These are phyloP conservation scores for Eristalis arbustorum DNA, from an alignment of 2,888 invertebrate species.

Conservation along the genomic window DNA sequence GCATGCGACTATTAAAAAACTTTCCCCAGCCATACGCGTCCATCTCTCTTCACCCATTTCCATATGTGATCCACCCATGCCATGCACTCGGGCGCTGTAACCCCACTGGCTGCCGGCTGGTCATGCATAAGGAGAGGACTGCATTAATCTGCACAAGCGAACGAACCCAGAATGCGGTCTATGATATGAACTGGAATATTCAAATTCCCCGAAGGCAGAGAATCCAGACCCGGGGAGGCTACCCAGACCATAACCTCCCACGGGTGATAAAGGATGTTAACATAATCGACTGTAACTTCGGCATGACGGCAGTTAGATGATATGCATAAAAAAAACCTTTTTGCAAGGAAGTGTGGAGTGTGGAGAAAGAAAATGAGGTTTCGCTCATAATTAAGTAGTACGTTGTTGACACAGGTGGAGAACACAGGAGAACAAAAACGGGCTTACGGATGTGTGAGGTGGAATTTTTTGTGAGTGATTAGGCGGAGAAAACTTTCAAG, in stretches of 20 bases:
- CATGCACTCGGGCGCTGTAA: not conserved
- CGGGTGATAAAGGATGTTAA: not conserved
- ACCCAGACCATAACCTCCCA: no score
- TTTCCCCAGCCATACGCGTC: not conserved
- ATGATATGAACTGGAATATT: not conserved
- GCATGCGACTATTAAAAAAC: not conserved
- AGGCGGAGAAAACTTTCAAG: no score
- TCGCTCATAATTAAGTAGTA: not conserved
- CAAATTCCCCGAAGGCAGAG: not conserved
- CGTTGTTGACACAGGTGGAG: not conserved
- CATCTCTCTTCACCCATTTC: not conserved
- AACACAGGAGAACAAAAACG: not conserved
- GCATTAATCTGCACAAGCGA: constrained; percentile 2
- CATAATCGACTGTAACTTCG: not conserved
- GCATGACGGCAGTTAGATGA: not conserved
- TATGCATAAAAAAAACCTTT: not conserved
- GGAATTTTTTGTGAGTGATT: no score
- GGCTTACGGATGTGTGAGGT: no score
- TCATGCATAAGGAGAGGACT: not conserved
- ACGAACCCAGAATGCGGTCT: not conserved
- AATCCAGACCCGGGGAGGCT: no score
- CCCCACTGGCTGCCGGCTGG: not conserved
- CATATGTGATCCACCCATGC: not conserved
- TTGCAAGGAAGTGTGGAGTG: not conserved
- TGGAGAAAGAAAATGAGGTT: not conserved